Percentiles rank a stretch among this genome's conserved stretches.
phyloP scores from a whole-genome alignment of 2,113 vertebrate genomes.

The Paramisgurnus dabryanus region DNA sequence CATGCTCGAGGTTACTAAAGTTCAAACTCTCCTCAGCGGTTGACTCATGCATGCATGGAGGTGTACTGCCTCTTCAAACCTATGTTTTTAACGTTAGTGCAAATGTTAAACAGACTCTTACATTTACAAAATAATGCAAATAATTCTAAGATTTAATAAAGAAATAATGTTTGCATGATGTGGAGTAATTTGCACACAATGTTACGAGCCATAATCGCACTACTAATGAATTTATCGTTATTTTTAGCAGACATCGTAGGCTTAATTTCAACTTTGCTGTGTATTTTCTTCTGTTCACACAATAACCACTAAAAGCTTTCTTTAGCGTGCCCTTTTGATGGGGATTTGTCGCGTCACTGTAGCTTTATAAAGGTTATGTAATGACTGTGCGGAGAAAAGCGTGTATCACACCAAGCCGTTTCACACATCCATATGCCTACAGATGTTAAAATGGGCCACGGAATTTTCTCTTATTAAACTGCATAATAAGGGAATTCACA shows the following conservation, averaged over 20 bases:
- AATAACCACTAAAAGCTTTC: too few species aligned
- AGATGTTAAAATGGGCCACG: too few species aligned
- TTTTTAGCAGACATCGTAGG: not conserved
- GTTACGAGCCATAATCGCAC: not conserved
- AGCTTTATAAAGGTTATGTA: too few species aligned
- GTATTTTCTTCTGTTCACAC: not conserved
- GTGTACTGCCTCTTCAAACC: not conserved
- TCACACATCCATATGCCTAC: too few species aligned
- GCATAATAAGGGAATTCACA: too few species aligned
- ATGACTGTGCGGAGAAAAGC: too few species aligned
- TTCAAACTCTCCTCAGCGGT: constrained; percentile 58
- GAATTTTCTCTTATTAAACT: too few species aligned
- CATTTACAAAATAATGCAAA: too few species aligned
- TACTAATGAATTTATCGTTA: not conserved
- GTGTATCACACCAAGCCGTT: too few species aligned
- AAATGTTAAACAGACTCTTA: too few species aligned
- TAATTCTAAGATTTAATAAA: not conserved
- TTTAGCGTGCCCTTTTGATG: not conserved
- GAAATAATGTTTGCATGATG: not conserved
- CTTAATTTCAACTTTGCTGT: not conserved
- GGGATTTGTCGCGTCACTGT: not conserved
- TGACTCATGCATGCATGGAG: not conserved
- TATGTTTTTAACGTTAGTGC: too few species aligned
- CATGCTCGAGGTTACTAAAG: constrained; percentile 70
- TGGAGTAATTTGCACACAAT: too few species aligned